Evolutionary conservation across 2,888 invertebrate genomes (phyloP).

Genomic region (Brachyptera putata): DNA sequence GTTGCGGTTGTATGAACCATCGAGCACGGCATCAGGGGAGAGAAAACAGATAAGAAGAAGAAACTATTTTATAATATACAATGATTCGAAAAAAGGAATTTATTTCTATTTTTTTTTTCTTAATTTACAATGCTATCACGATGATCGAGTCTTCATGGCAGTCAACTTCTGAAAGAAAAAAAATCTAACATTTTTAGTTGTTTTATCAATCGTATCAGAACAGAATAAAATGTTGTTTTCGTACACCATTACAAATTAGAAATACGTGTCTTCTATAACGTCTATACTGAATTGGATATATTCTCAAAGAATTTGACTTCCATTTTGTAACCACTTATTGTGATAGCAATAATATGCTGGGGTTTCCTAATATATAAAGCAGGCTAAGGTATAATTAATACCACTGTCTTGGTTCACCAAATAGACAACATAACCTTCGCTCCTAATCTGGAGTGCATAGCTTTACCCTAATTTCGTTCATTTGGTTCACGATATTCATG

Average conservation of each 20-base stretch:
- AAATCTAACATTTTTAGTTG: background rate
- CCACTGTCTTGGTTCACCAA: background rate
- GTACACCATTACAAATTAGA: too few relatives aligned
- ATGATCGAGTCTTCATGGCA: background rate
- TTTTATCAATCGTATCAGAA: too few relatives aligned
- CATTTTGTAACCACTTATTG: constrained; percentile 23
- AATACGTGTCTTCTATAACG: background rate
- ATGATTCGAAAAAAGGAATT: too few relatives aligned
- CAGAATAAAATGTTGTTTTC: too few relatives aligned
- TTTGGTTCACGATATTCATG: too few relatives aligned
- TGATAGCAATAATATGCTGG: constrained; percentile 17
- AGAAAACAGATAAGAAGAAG: too few relatives aligned
- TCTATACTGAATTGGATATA: background rate
- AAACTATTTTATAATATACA: too few relatives aligned
- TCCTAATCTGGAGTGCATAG: background rate
- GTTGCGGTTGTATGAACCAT: too few relatives aligned
- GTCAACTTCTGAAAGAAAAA: background rate
- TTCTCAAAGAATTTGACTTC: constrained; percentile 13
- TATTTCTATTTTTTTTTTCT: too few relatives aligned
- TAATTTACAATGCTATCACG: background rate
- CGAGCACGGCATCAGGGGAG: too few relatives aligned
- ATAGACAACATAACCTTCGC: background rate
- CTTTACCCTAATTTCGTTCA: too few relatives aligned
- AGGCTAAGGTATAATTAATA: background rate
- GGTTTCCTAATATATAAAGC: constrained; percentile 1